Evolutionary conservation across 2,797 vertebrate genomes (phyloP), one percentile per base, ranked within the genome.

Genomic region (Rhinophrynus dorsalis): DNA sequence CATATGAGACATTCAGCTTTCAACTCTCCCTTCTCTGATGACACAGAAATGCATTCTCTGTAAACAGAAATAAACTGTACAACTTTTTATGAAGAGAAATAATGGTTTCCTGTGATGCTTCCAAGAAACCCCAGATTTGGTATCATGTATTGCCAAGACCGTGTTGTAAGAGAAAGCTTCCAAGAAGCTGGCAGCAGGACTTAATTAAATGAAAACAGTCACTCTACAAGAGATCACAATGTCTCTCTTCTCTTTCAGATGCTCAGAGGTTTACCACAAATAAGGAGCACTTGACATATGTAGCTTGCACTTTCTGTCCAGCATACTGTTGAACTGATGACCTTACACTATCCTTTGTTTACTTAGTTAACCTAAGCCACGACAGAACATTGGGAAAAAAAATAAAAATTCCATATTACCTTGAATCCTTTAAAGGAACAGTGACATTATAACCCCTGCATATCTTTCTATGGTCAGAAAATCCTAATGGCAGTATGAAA

Each of bases 151-250:
- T 69, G 60, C 47, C 54, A 78, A 27, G 47, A 62, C 13, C 1
- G 40, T 67, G 66, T 75, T 47, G 24, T 60, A 59, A 56, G 44
- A 47, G 32, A 44, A 15, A 23, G 40, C 17, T 24, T 50, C 65
- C 59, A 71, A 26, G 59, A 48, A 52, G 30, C 21, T 68, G 21
- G 26, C 65, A 75, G 56, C 18, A 35, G 15, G 47, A 45, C 67
- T 66, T 77, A 65, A 61, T 24, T 59, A 79, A 75, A 74, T 68
- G 68, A 55, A 44, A 77, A 5, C 11, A 40, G 6, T 32, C 23
- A 65, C 72, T 67, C 26, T 12, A 26, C 33, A 3, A 54, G 37
- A 3, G 29, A 32, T 50, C 17, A 51, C 66, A 68, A 42, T 42
- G 66, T 52, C 24, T 24, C 45, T 7, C 56, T 68, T 68, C 66